Percentiles rank a stretch among this genome's conserved stretches.
Conservation (phyloP, 2,888 invertebrate species). For the Drosophila koepferae region DNA sequence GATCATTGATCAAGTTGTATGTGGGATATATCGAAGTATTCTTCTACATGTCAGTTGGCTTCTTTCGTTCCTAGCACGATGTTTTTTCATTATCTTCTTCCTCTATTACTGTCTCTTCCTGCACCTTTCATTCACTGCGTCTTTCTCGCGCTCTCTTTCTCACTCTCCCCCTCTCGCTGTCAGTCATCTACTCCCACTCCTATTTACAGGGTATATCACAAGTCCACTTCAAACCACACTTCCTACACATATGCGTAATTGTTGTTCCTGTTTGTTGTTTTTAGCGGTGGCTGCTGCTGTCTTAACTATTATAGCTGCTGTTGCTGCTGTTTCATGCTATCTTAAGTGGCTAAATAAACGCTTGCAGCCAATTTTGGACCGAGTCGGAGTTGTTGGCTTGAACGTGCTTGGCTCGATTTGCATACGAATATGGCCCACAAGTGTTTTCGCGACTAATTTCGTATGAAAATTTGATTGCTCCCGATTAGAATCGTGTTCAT, state of each 20-base stretch:
- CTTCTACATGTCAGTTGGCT: not conserved
- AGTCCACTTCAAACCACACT: not conserved
- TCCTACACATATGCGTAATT: slow-evolving; percentile 3
- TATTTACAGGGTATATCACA: slow-evolving; percentile 11
- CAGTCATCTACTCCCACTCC: not conserved
- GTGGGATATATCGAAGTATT: not conserved
- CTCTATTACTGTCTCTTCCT: not conserved
- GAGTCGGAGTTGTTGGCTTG: slow-evolving; percentile 24
- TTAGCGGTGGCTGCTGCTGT: slow-evolving; percentile 12
- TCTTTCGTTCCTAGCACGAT: too few relatives aligned
- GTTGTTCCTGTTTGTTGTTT: slow-evolving; percentile 12
- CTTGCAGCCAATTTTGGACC: slow-evolving; percentile 65
- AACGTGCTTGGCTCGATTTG: slow-evolving; percentile 55
- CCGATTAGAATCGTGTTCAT: slow-evolving; percentile 80
- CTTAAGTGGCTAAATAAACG: slow-evolving; percentile 70
- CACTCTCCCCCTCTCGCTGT: not conserved
- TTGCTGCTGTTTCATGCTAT: slow-evolving; percentile 44
- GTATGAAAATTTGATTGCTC: slow-evolving; percentile 79
- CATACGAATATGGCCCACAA: slow-evolving; percentile 77
- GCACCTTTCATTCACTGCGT: not conserved
- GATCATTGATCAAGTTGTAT: not conserved
- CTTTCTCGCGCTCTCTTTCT: not conserved
- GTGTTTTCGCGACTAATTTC: slow-evolving; percentile 76
- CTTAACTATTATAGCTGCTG: not conserved
- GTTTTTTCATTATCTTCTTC: too few relatives aligned